Evolutionary conservation across 2,113 vertebrate species (phyloP).

Genomic region (Hypanus sabinus): DNA sequence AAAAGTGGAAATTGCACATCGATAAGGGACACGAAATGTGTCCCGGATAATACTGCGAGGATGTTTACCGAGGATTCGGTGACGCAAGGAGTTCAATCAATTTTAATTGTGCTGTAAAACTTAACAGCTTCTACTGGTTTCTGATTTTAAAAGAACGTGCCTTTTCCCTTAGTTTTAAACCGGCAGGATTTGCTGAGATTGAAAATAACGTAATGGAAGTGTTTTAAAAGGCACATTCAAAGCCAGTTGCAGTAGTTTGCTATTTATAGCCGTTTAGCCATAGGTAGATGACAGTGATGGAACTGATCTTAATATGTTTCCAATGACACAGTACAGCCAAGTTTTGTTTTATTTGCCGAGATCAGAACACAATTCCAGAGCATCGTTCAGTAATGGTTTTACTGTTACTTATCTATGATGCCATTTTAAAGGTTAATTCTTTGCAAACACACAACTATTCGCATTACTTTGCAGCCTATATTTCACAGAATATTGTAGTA

Average conservation of each 20-base stretch:
- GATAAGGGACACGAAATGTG: neutral
- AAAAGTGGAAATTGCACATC: neutral
- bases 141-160: neutral
- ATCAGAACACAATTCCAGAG: slow-evolving; percentile 33
- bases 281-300: slow-evolving; percentile 44
- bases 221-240: neutral
- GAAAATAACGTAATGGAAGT: neutral
- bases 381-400: slow-evolving; percentile 43
- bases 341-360: slow-evolving; percentile 41
- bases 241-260: neutral
- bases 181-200: neutral
- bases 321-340: slow-evolving; percentile 41
- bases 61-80: neutral
- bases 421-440: neutral
- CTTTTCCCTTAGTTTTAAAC: neutral
- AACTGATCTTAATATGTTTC: slow-evolving; percentile 26
- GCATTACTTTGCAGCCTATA: neutral
- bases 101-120: slow-evolving; percentile 19
- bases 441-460: neutral
- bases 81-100: slow-evolving; percentile 1
- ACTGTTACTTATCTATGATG: slow-evolving; percentile 12
- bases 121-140: slow-evolving; percentile 11
- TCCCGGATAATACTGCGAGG: neutral
- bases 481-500: neutral
- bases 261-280: slow-evolving; percentile 24